Percentiles rank a stretch among this genome's conserved stretches.
These are phyloP conservation scores for Lonchura striata DNA, from an alignment of 2,113 vertebrate species.

Conservation along the genomic window DNA sequence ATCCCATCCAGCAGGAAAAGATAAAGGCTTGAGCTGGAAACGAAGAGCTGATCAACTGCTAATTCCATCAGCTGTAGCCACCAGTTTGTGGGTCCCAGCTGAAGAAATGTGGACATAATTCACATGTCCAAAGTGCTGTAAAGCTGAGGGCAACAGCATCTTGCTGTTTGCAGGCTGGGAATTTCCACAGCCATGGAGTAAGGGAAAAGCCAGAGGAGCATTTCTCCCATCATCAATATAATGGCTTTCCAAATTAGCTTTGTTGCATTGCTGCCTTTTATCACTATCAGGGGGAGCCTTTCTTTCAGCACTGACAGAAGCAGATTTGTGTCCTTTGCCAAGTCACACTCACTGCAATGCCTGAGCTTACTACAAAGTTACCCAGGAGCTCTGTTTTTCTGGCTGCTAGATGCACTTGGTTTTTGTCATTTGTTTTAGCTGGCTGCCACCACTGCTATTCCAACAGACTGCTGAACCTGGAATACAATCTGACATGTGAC, in stretches of 20 bases:
- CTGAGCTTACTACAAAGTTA: not conserved
- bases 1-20: not conserved
- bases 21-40: not conserved
- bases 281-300: not conserved
- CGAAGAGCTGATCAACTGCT: accelerated
- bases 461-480: not conserved
- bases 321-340: not conserved
- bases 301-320: not conserved
- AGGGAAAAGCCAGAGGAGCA: not conserved
- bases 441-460: not conserved
- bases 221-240: not conserved
- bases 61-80: not conserved
- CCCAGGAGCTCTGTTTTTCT: not conserved
- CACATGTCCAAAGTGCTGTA: not conserved
- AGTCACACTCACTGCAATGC: not conserved
- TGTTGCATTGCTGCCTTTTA: not conserved
- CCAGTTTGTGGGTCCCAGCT: not conserved
- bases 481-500: not conserved
- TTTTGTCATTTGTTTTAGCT: not conserved
- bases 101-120: not conserved
- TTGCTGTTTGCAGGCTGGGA: not conserved
- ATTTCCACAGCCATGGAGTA: not conserved
- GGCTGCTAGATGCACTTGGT: not conserved
- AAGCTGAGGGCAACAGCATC: not conserved
- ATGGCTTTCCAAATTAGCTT: not conserved